Conservation (phyloP, 2,797 vertebrate species). For the Eptatretus atami region DNA sequence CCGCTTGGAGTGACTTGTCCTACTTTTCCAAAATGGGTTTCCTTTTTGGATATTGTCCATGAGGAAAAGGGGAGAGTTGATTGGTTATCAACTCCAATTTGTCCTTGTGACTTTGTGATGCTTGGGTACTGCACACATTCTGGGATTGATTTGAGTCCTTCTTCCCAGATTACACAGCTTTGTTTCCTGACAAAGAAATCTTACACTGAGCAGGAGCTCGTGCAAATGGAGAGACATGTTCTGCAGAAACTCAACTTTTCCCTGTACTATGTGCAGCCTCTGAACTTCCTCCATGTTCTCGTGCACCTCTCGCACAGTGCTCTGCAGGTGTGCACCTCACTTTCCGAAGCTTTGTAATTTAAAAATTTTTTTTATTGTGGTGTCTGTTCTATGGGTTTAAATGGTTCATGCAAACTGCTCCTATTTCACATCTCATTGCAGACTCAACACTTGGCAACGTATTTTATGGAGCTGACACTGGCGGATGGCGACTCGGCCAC, state of each 20-base stretch:
- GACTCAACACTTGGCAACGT: constrained; percentile 29
- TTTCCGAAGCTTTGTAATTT: background rate
- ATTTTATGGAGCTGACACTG: constrained; percentile 38
- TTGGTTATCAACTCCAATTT: too few species aligned
- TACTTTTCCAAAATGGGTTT: too few species aligned
- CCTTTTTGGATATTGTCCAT: too few species aligned
- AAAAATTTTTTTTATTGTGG: background rate
- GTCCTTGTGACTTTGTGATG: too few species aligned
- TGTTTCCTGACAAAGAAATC: constrained; percentile 37
- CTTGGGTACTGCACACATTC: too few species aligned
- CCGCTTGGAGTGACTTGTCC: too few species aligned
- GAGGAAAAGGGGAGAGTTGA: too few species aligned
- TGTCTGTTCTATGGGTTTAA: background rate
- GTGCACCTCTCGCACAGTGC: constrained; percentile 20
- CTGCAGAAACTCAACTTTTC: constrained; percentile 27
- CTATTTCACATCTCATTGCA: constrained; percentile 8
- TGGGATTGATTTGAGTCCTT: too few species aligned
- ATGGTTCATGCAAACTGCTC: background rate
- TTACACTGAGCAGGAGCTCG: constrained; percentile 27
- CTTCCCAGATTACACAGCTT: constrained; percentile 25
- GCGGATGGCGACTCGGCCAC: constrained; percentile 25
- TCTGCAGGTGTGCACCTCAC: constrained; percentile 15
- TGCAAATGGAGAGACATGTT: constrained; percentile 35
- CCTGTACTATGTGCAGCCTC: constrained; percentile 22
- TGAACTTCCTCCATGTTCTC: constrained; percentile 29